Evolutionary conservation across 1,140 invertebrate genomes (phyloP).

Genomic region (Spodoptera litura): DNA sequence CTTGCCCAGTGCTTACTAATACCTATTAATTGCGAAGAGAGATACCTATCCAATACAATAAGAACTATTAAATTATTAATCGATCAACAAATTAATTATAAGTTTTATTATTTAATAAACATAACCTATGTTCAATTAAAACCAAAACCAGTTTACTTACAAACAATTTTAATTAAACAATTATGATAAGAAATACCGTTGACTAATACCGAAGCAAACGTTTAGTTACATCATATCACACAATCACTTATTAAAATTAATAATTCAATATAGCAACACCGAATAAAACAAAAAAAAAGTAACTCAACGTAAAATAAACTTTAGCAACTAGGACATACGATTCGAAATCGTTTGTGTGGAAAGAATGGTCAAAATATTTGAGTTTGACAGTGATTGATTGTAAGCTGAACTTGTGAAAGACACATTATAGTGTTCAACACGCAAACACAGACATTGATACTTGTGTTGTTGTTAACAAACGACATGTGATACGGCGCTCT

Average conservation of each 20-base stretch:
- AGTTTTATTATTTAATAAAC: not conserved
- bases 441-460: conserved; percentile 39
- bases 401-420: conserved; percentile 48
- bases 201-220: not conserved
- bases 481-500: conserved; percentile 30
- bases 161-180: not conserved
- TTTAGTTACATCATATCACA: not conserved
- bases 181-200: not conserved
- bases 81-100: too few species aligned
- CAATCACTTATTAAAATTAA: conserved; percentile 15
- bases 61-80: too few species aligned
- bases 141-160: not conserved
- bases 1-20: too few species aligned
- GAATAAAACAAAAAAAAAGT: not conserved
- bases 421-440: conserved; percentile 52
- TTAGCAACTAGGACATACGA: not conserved
- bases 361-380: conserved; percentile 48
- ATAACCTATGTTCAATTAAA: too few species aligned
- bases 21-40: too few species aligned
- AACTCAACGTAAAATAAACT: not conserved
- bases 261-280: not conserved
- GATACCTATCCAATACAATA: too few species aligned
- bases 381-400: conserved; percentile 54
- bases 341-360: conserved; percentile 22
- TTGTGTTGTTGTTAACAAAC: conserved; percentile 33